Evolutionary conservation across 2,888 invertebrate genomes (phyloP), one percentile per base, ranked within the genome.

Genomic region (Leptinotarsa peninsularis): DNA sequence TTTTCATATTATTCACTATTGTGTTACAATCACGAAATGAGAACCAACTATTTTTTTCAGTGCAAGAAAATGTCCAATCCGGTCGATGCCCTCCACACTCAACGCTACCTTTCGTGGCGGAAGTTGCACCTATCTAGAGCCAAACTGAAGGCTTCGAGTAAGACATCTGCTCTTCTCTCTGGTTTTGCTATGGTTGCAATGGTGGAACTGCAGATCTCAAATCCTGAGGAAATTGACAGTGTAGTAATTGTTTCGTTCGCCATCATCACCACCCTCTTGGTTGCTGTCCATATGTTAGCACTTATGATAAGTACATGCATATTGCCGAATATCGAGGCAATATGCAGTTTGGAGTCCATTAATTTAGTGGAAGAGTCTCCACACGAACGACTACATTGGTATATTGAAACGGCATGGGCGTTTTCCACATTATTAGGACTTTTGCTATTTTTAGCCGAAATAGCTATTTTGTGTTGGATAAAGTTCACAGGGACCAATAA

Each of bases 251-350:
- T 98, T 52, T 94, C 96, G 0, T 98, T 98, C 88, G 97, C 97
- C 43, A 93, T 98, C 0, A 97, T 97, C 86, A 99, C 99, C 49
- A 98, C 98, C 0, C 90, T 99, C 0, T 91, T 99, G 49, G 98
- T 99, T 3, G 97, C 98, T 0, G 70, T 99, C 1, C 99, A 99
- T 89, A 95, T 99, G 94, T 89, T 99, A 79, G 99, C 99, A 0
- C 90, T 99, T 43, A 99, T 99, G 99, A 99, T 99, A 87, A 98
- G 98, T 86, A 99, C 99, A 0, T 99, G 99, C 88, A 98, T 99
- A 81, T 90, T 99, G 80, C 99, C 99, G n/a, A 97, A 99, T 87
- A 96, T 99, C 78, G 99, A 99, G 89, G 97, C 98, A 0, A 95
- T 98, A 4, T 96, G 97, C 81, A 97, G 96, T 89, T 92, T 97